These are phyloP conservation scores for Cybosia mesomella DNA, from an alignment of 2,888 invertebrate species.

Conservation along the genomic window DNA sequence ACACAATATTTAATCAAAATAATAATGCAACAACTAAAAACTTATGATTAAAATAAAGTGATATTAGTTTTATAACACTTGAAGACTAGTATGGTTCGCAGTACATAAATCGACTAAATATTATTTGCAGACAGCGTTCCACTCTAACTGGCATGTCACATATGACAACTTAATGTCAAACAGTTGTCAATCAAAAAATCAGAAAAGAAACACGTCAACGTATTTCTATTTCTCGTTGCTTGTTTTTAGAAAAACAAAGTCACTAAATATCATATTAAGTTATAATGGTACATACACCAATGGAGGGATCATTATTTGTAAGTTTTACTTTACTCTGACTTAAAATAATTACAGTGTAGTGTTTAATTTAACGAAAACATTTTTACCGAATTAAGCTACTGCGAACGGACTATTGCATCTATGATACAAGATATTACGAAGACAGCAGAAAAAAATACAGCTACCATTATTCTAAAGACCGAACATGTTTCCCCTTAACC, in stretches of 20 bases:
- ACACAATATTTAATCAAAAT: too few relatives aligned
- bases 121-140: not conserved
- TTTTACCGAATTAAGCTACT: too few relatives aligned
- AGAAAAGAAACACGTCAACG: constrained; percentile 57
- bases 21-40: too few relatives aligned
- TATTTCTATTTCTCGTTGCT: constrained; percentile 7
- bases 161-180: not conserved
- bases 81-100: not conserved
- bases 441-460: too few relatives aligned
- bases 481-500: too few relatives aligned
- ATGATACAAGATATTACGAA: too few relatives aligned
- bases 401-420: too few relatives aligned
- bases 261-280: constrained; percentile 19
- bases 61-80: not conserved
- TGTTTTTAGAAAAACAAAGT: constrained; percentile 29
- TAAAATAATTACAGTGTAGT: not conserved
- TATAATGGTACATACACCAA: constrained; percentile 77
- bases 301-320: constrained; percentile 81
- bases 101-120: constrained; percentile 3
- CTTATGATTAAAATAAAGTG: too few relatives aligned
- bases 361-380: not conserved
- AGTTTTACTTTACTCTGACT: constrained; percentile 48
- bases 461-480: too few relatives aligned
- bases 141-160: not conserved
- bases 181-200: constrained; percentile 5